These are phyloP conservation scores for Isurus oxyrinchus DNA, from an alignment of 2,113 vertebrate genomes.

Conservation along the genomic window DNA sequence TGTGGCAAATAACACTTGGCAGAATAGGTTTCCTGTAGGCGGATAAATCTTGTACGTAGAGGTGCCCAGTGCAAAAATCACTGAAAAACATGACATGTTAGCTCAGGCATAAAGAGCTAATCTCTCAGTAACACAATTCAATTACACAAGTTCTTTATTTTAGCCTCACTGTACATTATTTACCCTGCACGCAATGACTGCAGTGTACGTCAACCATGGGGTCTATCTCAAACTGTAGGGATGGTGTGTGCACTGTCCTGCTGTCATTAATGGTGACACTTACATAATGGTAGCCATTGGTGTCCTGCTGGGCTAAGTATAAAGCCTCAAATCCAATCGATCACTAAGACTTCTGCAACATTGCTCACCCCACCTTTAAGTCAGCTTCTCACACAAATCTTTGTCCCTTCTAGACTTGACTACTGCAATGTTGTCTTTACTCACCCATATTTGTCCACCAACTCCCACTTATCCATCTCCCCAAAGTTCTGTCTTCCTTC, in stretches of 20 bases:
- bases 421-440: background rate
- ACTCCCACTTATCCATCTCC: background rate
- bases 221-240: background rate
- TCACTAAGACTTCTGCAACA: background rate
- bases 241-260: background rate
- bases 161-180: background rate
- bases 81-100: background rate
- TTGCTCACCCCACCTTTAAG: background rate
- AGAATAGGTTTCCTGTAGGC: background rate
- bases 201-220: background rate
- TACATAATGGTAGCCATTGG: background rate
- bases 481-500: background rate
- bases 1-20: background rate
- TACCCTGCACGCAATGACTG: background rate
- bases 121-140: background rate
- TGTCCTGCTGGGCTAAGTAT: background rate
- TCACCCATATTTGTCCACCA: background rate
- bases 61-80: background rate
- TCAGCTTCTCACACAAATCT: background rate
- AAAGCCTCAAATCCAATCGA: background rate
- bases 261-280: background rate
- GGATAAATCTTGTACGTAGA: constrained; percentile 16
- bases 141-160: background rate
- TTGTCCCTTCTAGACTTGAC: background rate
- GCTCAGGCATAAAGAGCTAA: background rate